phyloP scores from a whole-genome alignment of 2,888 invertebrate species.

The Lapara coniferarum region DNA sequence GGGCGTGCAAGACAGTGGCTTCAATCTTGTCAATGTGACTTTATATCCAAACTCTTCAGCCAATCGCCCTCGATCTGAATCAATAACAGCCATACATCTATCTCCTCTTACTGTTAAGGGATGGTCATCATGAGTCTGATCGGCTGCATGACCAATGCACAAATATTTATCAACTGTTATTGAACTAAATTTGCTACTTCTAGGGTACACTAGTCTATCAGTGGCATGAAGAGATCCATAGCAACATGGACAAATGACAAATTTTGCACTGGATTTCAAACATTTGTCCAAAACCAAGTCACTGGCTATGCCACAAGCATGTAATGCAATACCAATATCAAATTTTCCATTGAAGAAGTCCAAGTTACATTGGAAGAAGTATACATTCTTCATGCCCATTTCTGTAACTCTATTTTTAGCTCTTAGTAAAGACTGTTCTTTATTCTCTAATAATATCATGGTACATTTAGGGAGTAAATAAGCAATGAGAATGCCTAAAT shows the following conservation, averaged over 20 bases:
- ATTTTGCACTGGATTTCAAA: slow-evolving; percentile 88
- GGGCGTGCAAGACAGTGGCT: slow-evolving; percentile 93
- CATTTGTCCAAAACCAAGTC: slow-evolving; percentile 96
- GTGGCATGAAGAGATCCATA: slow-evolving; percentile 94
- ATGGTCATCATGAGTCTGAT: slow-evolving; percentile 93
- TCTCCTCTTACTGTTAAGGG: slow-evolving; percentile 89
- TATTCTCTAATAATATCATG: slow-evolving; percentile 94
- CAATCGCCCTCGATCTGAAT: slow-evolving; percentile 91
- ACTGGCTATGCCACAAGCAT: slow-evolving; percentile 97
- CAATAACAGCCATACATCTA: slow-evolving; percentile 94
- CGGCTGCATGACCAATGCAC: slow-evolving; percentile 94
- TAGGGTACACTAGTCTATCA: slow-evolving; percentile 91
- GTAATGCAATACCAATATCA: slow-evolving; percentile 93
- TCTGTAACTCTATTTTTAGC: slow-evolving; percentile 88
- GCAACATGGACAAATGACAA: slow-evolving; percentile 97
- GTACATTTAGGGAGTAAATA: slow-evolving; percentile 89
- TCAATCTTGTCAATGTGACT: slow-evolving; percentile 89
- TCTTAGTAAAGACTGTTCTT: slow-evolving; percentile 91
- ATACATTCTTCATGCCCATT: slow-evolving; percentile 88
- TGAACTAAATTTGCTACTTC: slow-evolving; percentile 85
- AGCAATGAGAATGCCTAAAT: slow-evolving; percentile 94
- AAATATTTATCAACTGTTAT: slow-evolving; percentile 86
- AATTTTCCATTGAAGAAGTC: slow-evolving; percentile 93
- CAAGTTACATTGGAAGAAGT: slow-evolving; percentile 93
- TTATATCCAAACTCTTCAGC: slow-evolving; percentile 90